These are phyloP conservation scores for Phlogophora meticulosa DNA, from an alignment of 2,888 invertebrate genomes.

Conservation along the genomic window DNA sequence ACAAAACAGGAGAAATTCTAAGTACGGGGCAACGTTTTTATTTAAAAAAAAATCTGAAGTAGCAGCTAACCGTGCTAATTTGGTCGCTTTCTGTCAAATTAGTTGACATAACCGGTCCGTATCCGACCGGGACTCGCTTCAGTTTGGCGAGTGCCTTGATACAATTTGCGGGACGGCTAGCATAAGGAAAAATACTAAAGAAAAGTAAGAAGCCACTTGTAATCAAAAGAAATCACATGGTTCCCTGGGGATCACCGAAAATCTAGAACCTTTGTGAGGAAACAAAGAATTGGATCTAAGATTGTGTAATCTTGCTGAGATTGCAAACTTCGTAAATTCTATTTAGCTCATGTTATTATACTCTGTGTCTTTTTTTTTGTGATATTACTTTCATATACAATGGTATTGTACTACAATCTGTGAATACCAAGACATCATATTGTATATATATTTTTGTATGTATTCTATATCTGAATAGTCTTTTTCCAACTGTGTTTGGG, in stretches of 20 bases:
- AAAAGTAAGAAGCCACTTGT: not conserved
- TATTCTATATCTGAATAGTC: too few relatives aligned
- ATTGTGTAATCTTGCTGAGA: conserved; percentile 29
- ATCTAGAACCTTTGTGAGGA: conserved; percentile 18
- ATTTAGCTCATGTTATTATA: conserved; percentile 3
- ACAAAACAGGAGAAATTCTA: too few relatives aligned
- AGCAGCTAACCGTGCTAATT: too few relatives aligned
- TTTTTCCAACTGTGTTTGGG: too few relatives aligned
- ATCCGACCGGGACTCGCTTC: too few relatives aligned
- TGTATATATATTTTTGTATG: too few relatives aligned
- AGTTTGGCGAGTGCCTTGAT: too few relatives aligned
- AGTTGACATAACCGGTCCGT: too few relatives aligned
- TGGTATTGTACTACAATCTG: not conserved
- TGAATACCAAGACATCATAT: too few relatives aligned
- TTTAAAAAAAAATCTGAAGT: too few relatives aligned
- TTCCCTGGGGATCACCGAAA: conserved; percentile 25
- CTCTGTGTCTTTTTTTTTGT: not conserved
- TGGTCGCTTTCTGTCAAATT: too few relatives aligned
- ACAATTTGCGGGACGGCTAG: not conserved
- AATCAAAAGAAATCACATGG: conserved; percentile 42
- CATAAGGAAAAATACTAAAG: conserved; percentile 10
- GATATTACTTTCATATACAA: not conserved
- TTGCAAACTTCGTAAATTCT: conserved; percentile 15
- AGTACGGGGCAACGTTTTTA: too few relatives aligned
- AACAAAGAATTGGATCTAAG: conserved; percentile 17